Evolutionary conservation across 2,888 invertebrate genomes (phyloP).

Genomic region (Tetragnatha montana): DNA sequence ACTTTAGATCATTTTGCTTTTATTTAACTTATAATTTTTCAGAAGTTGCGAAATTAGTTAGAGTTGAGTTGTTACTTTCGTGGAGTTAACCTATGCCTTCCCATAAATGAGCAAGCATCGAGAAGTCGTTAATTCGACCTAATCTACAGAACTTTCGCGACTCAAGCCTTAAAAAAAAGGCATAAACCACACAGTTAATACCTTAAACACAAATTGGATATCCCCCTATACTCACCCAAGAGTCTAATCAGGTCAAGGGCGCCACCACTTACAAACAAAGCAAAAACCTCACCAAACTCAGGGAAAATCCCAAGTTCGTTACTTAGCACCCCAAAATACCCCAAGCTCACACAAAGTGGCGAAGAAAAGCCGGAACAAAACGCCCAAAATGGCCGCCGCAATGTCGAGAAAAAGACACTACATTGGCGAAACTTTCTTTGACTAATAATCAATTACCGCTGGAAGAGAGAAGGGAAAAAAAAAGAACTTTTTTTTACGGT

Average conservation of each 20-base stretch:
- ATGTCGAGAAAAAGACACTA: conserved; percentile 4
- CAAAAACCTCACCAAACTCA: neutral
- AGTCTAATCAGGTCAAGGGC: neutral
- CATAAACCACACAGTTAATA: too few relatives aligned
- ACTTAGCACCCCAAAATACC: neutral
- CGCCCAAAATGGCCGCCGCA: neutral
- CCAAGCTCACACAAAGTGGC: neutral
- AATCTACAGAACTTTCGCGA: too few relatives aligned
- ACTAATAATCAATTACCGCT: conserved; percentile 54
- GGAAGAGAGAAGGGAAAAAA: neutral
- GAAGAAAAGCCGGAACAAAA: neutral
- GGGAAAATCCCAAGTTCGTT: neutral
- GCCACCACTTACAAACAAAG: neutral
- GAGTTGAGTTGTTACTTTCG: too few relatives aligned
- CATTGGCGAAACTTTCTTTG: conserved; percentile 31
- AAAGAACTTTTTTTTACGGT: conserved; percentile 63
- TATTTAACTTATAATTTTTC: too few relatives aligned
- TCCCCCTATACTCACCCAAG: neutral
- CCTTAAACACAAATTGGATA: neutral
- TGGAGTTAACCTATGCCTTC: too few relatives aligned
- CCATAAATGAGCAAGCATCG: too few relatives aligned
- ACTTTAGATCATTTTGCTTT: too few relatives aligned
- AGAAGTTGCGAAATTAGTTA: too few relatives aligned
- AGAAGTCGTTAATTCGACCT: too few relatives aligned
- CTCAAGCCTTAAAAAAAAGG: too few relatives aligned